These are phyloP conservation scores for Stercorarius parasiticus DNA, from an alignment of 2,113 vertebrate species.

Conservation along the genomic window DNA sequence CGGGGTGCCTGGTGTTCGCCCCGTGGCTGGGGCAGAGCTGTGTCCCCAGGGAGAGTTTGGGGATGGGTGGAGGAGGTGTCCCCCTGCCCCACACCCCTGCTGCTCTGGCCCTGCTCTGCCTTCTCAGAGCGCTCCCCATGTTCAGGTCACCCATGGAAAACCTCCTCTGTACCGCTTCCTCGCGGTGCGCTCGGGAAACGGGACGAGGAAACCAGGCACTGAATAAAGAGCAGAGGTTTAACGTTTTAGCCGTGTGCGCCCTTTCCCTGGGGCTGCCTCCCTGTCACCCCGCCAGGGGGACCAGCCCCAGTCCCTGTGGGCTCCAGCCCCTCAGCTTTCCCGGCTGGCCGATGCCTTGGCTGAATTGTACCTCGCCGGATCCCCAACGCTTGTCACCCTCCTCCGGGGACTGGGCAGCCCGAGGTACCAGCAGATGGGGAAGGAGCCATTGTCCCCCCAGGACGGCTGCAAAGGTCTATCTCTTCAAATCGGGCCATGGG, in stretches of 20 bases:
- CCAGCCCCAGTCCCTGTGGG: not conserved
- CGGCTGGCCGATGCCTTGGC: not conserved
- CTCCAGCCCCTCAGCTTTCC: accelerated
- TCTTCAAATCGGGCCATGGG: accelerated
- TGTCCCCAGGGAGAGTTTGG: not conserved
- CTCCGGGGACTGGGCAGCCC: accelerated
- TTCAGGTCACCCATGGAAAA: not conserved
- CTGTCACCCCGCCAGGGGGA: accelerated
- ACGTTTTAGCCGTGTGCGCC: constrained; percentile 26
- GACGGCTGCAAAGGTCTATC: not conserved
- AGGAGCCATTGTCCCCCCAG: not conserved
- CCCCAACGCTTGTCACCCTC: accelerated
- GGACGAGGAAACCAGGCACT: constrained; percentile 3
- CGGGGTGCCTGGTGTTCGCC: not conserved
- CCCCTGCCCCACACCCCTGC: not conserved
- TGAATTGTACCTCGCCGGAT: not conserved
- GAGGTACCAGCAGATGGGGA: accelerated
- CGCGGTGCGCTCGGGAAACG: not conserved
- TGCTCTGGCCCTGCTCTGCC: not conserved
- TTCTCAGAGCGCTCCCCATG: not conserved
- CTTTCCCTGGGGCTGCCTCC: not conserved
- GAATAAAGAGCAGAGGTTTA: constrained; percentile 73
- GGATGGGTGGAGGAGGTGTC: not conserved
- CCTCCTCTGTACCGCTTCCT: not conserved
- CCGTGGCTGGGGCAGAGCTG: not conserved